Evolutionary conservation across 2,113 vertebrate genomes (phyloP).

Genomic region (Rhea americana): DNA sequence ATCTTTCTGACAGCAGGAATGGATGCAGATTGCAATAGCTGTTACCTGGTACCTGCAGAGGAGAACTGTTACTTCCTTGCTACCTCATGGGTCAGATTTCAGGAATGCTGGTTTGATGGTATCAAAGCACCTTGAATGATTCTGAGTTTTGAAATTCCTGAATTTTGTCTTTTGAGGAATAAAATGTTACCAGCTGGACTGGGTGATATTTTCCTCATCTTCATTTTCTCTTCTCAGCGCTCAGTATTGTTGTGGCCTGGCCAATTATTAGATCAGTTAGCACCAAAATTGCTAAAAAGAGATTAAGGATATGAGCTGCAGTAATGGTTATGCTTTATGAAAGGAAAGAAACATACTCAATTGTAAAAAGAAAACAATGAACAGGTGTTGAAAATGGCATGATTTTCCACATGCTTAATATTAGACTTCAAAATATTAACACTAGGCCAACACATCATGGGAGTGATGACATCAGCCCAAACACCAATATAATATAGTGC

Average conservation of each 20-base stretch:
- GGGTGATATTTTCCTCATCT: background rate
- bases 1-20: background rate
- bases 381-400: background rate
- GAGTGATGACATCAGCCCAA: background rate
- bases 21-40: background rate
- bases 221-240: background rate
- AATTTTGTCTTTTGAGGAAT: background rate
- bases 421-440: background rate
- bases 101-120: background rate
- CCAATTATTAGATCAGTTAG: background rate
- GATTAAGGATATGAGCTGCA: background rate
- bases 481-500: background rate
- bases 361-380: background rate
- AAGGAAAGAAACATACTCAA: background rate
- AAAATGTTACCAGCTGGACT: background rate
- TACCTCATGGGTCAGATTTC: background rate
- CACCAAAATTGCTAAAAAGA: background rate
- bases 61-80: background rate
- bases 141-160: background rate
- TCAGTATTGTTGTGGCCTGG: background rate
- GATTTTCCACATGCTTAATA: background rate
- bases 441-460: too few species aligned
- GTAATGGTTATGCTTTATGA: background rate
- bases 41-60: background rate
- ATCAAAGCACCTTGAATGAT: background rate